phyloP scores from a whole-genome alignment of 2,888 invertebrate genomes.

The Gymnocheta viridis region DNA sequence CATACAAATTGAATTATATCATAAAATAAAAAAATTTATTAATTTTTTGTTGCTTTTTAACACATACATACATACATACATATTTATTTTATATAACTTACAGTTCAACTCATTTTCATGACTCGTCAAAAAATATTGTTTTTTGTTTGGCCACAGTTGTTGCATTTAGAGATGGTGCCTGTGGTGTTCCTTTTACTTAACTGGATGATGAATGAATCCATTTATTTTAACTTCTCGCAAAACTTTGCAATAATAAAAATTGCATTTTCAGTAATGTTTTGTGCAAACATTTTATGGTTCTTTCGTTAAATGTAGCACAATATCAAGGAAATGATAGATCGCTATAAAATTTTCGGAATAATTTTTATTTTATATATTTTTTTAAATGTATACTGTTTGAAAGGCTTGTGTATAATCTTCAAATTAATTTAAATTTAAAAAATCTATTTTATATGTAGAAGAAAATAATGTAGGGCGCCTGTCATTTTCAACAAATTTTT shows the following conservation, averaged over 20 bases:
- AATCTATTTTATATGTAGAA: not conserved
- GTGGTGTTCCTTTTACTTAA: constrained; percentile 23
- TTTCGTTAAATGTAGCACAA: not conserved
- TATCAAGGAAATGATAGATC: not conserved
- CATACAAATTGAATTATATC: not conserved
- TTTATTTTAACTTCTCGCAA: constrained; percentile 3
- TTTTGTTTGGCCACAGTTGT: constrained; percentile 13
- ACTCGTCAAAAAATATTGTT: constrained; percentile 49
- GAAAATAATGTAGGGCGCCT: not conserved
- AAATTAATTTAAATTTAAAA: not conserved
- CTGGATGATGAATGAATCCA: constrained; percentile 21
- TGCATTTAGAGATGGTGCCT: not conserved
- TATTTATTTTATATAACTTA: not conserved
- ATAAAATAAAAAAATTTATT: not conserved
- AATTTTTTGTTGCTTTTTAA: not conserved
- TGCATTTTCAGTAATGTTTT: not conserved
- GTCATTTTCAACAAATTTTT: constrained; percentile 13
- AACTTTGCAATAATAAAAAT: constrained; percentile 38
- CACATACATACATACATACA: too few relatives aligned
- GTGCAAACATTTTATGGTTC: not conserved
- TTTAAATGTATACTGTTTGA: not conserved
- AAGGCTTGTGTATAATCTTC: not conserved
- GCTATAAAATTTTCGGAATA: not conserved
- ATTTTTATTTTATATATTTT: not conserved
- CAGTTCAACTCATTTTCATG: constrained; percentile 35